These are phyloP conservation scores for Lepus europaeus DNA, from an alignment of 2,113 vertebrate genomes.

Conservation along the genomic window DNA sequence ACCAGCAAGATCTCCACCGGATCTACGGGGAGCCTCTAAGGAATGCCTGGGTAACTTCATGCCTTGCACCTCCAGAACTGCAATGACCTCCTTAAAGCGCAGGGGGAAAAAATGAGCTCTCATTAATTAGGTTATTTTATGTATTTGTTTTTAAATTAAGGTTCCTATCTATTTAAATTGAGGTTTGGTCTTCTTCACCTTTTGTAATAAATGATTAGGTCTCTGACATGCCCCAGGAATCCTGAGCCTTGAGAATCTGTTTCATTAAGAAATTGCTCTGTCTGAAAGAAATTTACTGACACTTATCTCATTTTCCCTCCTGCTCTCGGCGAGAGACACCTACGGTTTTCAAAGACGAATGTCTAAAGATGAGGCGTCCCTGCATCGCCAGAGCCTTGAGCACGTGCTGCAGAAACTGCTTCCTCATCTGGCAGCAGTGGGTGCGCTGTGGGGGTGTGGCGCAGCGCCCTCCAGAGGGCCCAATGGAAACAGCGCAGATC, in stretches of 20 bases:
- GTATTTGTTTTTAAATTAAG: conserved; percentile 29
- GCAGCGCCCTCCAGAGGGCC: background rate
- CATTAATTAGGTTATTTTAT: background rate
- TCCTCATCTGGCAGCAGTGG: background rate
- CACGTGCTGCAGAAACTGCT: background rate
- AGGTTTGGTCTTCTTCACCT: conserved; percentile 29
- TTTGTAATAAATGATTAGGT: background rate
- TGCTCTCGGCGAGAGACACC: background rate
- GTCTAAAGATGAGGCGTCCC: conserved; percentile 5
- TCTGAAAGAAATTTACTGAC: conserved; percentile 63
- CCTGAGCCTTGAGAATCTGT: conserved; percentile 62
- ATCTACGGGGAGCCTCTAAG: background rate
- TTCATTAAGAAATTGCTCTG: conserved; percentile 67
- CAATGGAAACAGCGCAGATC: background rate
- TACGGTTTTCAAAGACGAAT: conserved; percentile 3
- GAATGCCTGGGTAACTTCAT: background rate
- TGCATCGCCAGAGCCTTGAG: background rate
- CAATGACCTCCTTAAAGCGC: conserved; percentile 25
- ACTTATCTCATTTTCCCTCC: conserved; percentile 61
- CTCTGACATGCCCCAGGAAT: background rate
- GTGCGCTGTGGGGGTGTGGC: background rate
- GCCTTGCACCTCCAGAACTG: background rate
- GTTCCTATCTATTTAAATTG: background rate
- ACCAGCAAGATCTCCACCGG: background rate
- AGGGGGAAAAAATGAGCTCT: background rate